Evolutionary conservation across 2,888 invertebrate genomes (phyloP).

Genomic region (Limnephilus marmoratus): DNA sequence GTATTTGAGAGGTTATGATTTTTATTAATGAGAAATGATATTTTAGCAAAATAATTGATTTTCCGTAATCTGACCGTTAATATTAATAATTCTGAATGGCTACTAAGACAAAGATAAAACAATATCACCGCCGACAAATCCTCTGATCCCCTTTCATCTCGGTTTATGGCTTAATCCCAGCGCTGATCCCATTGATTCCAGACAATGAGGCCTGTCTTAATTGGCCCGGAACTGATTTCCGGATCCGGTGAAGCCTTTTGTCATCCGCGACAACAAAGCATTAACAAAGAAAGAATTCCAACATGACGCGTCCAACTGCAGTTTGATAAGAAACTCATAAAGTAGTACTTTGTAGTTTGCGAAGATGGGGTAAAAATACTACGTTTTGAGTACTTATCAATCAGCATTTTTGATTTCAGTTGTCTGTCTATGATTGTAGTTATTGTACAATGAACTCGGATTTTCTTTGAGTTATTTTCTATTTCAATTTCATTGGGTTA

Average conservation of each 20-base stretch:
- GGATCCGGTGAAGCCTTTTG: constrained; percentile 21
- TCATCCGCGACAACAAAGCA: constrained; percentile 13
- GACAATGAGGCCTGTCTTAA: constrained; percentile 33
- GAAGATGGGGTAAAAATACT: neutral
- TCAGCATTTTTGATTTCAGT: too few relatives aligned
- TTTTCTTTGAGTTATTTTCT: too few relatives aligned
- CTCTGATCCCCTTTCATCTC: neutral
- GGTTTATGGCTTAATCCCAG: neutral
- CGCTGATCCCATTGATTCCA: constrained; percentile 36
- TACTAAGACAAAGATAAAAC: neutral
- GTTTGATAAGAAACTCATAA: neutral
- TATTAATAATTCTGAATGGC: too few relatives aligned
- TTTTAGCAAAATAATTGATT: too few relatives aligned
- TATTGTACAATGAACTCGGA: too few relatives aligned
- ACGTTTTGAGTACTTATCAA: too few relatives aligned
- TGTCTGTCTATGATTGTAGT: too few relatives aligned
- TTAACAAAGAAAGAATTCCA: constrained; percentile 1
- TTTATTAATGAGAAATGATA: too few relatives aligned
- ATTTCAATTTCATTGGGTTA: too few relatives aligned
- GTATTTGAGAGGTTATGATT: too few relatives aligned
- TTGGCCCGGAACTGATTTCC: constrained; percentile 23
- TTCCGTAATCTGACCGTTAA: too few relatives aligned
- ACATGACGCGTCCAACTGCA: neutral
- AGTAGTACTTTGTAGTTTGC: neutral
- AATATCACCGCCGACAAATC: neutral